These are phyloP conservation scores for Lithosia quadra DNA, from an alignment of 2,888 invertebrate species.

Conservation along the genomic window DNA sequence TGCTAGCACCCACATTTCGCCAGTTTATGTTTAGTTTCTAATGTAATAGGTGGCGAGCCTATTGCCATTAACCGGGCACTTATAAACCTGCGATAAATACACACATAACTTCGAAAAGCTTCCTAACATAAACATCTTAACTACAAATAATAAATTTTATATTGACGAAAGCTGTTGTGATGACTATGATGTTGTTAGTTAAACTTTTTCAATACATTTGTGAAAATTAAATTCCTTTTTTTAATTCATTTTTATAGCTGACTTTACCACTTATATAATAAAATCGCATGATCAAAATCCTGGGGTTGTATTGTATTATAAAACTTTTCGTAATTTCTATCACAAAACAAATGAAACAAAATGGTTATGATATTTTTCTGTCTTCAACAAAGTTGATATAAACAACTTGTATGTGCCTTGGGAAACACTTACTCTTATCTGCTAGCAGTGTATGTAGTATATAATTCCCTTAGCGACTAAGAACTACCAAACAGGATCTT, in stretches of 20 bases:
- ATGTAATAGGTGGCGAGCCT: no score
- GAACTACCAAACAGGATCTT: slow-evolving; percentile 24
- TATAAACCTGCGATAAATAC: no score
- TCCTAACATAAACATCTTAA: no score
- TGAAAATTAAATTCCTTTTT: neutral
- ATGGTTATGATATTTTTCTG: slow-evolving; percentile 3
- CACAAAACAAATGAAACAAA: neutral
- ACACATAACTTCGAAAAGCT: no score
- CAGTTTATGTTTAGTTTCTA: no score
- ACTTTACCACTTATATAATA: neutral
- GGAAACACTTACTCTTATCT: slow-evolving; percentile 23
- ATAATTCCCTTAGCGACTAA: slow-evolving; percentile 23
- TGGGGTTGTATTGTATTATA: neutral
- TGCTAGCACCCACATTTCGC: no score
- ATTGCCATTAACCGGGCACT: no score
- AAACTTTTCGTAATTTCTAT: neutral
- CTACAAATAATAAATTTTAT: no score
- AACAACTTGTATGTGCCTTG: slow-evolving; percentile 18
- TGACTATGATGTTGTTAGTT: neutral
- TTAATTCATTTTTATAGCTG: neutral
- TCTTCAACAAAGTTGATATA: slow-evolving; percentile 23
- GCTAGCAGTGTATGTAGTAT: slow-evolving; percentile 17
- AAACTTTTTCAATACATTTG: neutral
- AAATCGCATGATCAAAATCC: neutral
- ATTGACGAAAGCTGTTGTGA: no score